A percentile compares a stretch with the other conserved stretches of the same genome.
Conservation (phyloP, 2,888 invertebrate species). For the Sarcophaga caerulescens region DNA sequence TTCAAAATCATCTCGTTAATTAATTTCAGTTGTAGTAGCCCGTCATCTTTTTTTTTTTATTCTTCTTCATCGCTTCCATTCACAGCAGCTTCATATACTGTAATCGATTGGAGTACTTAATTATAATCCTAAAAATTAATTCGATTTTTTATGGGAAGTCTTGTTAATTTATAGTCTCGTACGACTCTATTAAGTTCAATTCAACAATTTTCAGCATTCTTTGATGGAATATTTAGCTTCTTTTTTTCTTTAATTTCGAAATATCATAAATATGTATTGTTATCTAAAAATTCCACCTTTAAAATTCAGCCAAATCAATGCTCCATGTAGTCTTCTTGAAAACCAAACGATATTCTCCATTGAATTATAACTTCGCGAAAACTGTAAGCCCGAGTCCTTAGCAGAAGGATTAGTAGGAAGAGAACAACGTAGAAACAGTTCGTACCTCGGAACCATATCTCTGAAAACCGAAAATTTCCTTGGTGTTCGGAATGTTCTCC, state of each 20-base stretch:
- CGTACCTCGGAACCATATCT: too few species aligned
- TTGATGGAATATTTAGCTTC: not conserved
- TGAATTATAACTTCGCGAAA: too few species aligned
- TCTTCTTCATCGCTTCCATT: conserved; percentile 21
- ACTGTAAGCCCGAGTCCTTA: too few species aligned
- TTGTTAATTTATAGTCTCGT: conserved; percentile 16
- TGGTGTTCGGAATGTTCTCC: too few species aligned
- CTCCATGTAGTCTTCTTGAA: too few species aligned
- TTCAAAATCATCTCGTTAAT: conserved; percentile 70
- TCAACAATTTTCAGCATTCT: not conserved
- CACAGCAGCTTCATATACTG: conserved; percentile 40
- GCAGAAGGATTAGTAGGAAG: too few species aligned
- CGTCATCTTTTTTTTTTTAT: conserved; percentile 39
- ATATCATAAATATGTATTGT: too few species aligned
- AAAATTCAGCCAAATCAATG: too few species aligned
- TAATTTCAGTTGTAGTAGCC: conserved; percentile 68
- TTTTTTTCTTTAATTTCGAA: not conserved
- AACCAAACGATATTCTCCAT: too few species aligned
- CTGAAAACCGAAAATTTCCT: too few species aligned
- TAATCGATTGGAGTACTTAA: conserved; percentile 46
- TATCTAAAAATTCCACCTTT: too few species aligned
- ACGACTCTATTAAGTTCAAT: not conserved
- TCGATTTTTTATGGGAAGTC: conserved; percentile 50
- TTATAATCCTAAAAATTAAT: conserved; percentile 38
- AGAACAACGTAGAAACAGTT: too few species aligned